Evolutionary conservation across 1,140 invertebrate species (phyloP).

Genomic region (Drosophila triauraria): DNA sequence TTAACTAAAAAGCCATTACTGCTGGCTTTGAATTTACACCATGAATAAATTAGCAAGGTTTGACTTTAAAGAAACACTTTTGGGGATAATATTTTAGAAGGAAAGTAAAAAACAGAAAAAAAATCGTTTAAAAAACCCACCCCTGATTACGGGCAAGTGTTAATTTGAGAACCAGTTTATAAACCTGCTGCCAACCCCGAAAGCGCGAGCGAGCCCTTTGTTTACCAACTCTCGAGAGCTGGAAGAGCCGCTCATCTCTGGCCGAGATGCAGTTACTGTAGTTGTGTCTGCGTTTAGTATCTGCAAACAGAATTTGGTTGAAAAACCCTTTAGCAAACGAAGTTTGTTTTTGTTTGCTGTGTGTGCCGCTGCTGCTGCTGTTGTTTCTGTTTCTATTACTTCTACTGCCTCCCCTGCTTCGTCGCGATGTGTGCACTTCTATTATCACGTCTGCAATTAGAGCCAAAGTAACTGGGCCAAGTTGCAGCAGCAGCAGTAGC

Average conservation of each 20-base stretch:
- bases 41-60: not conserved
- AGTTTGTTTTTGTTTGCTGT: constrained; percentile 59
- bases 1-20: too few species aligned
- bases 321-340: constrained; percentile 63
- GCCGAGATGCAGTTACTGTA: constrained; percentile 28
- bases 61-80: constrained; percentile 4
- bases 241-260: constrained; percentile 22
- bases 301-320: constrained; percentile 60
- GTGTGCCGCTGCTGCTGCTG: constrained; percentile 32
- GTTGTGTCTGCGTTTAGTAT: constrained; percentile 20
- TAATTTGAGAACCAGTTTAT: constrained; percentile 40
- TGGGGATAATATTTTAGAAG: constrained; percentile 16
- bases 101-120: not conserved
- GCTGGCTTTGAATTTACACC: too few species aligned
- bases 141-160: constrained; percentile 17
- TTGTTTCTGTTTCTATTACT: constrained; percentile 5
- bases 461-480: constrained; percentile 78
- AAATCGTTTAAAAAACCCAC: constrained; percentile 20
- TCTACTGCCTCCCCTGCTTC: not conserved
- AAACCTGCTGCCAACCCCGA: constrained; percentile 34
- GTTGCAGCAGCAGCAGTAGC: constrained; percentile 41
- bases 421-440: constrained; percentile 50
- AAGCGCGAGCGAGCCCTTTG: constrained; percentile 9
- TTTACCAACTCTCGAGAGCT: constrained; percentile 13
- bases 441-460: constrained; percentile 79